Evolutionary conservation across 2,888 invertebrate species (phyloP), one percentile per base, ranked within the genome.

Genomic region (Nephrotoma appendiculata): DNA sequence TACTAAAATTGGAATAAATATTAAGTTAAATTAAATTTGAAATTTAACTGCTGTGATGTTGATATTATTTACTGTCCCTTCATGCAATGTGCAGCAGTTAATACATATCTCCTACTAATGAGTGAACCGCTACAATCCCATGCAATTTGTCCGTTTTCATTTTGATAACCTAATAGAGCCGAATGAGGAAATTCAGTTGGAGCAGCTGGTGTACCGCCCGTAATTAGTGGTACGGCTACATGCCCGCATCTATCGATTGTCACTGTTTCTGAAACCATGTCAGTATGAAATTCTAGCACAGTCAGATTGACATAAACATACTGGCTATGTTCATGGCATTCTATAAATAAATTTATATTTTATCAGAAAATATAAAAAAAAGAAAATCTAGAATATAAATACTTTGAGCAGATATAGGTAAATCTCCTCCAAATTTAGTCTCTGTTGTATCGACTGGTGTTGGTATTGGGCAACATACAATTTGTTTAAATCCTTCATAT

Each of bases 171-270:
- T 6, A 83, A 12, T 31, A 83, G 7, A 7, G 83, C 19, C 9
- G 19, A 83, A 83, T 83, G 83, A 0, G 83, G 83, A 83, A 83
- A 83, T 83, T 83, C 83, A 31, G 3, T 4, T 19, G 83, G 7
- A 6, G 7, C 7, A 6, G 83, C 83, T 4, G 83, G 5, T 19
- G 19, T 7, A 83, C 89, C 89, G 15, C 89, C 89, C n/a, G 88
- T 87, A 85, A 89, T 87, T 89, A 88, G 89, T 88, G 86, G 90
- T 88, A 44, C 12, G 15, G n/a, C 86, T 52, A 85, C 86, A 57
- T 87, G 84, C 6, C 87, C 88, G 83, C 88, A 88, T 12, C 52
- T 42, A n/a, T 86, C 86, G 11, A 19, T 86, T 45, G 87, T 83
- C 2, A 31, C 2, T 31, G 31, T 31, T 31, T 31, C 31, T 31